Conservation (phyloP, 2,113 vertebrate genomes). For the Centrocercus urophasianus region DNA sequence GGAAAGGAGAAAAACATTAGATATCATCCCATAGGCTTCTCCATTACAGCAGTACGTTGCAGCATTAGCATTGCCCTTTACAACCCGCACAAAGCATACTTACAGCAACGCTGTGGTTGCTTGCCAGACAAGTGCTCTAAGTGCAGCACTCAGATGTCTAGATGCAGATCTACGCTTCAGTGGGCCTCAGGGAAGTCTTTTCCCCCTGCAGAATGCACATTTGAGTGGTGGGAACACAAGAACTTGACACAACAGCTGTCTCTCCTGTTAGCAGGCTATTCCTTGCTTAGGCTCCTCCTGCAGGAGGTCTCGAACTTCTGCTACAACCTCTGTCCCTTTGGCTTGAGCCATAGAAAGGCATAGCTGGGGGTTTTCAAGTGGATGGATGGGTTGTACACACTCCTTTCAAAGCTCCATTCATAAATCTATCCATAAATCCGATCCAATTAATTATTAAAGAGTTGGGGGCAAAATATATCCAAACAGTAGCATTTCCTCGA, state of each 20-base stretch:
- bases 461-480: background rate
- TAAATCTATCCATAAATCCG: background rate
- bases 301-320: background rate
- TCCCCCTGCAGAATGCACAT: background rate
- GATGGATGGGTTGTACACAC: background rate
- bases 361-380: background rate
- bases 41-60: background rate
- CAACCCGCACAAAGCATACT: background rate
- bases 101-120: background rate
- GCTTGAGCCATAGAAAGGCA: background rate
- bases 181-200: background rate
- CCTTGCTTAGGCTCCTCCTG: background rate
- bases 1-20: background rate
- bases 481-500: background rate
- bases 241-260: background rate
- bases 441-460: background rate
- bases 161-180: background rate
- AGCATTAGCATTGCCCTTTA: background rate
- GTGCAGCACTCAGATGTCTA: background rate
- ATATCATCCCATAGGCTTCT: background rate
- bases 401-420: background rate
- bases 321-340: background rate
- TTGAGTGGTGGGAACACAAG: background rate
- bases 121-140: background rate
- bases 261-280: background rate